phyloP scores from a whole-genome alignment of 1,140 invertebrate genomes.

The Chelonus insularis region DNA sequence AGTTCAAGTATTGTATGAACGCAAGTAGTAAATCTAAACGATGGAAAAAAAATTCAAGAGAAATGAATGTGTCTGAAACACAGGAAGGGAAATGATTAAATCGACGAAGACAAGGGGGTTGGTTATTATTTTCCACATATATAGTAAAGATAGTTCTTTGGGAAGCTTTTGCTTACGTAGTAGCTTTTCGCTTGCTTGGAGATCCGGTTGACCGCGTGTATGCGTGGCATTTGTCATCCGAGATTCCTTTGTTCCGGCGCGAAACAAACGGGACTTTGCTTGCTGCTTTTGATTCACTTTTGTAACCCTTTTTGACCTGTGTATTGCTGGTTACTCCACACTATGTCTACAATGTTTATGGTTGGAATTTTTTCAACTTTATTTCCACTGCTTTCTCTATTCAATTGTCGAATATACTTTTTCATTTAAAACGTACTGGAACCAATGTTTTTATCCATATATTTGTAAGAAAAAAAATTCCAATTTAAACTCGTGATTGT shows the following conservation, averaged over 20 bases:
- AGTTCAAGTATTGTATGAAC: too few species aligned
- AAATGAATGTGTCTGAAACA: too few species aligned
- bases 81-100: not conserved
- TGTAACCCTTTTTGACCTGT: not conserved
- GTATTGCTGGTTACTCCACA: not conserved
- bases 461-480: too few species aligned
- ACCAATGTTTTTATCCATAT: too few species aligned
- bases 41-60: too few species aligned
- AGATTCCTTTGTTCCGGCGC: conserved; percentile 42
- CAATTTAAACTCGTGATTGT: too few species aligned
- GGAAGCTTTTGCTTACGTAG: conserved; percentile 1
- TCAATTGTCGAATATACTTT: too few species aligned
- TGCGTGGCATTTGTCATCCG: conserved; percentile 44
- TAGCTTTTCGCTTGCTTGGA: conserved; percentile 18
- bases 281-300: not conserved
- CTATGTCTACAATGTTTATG: not conserved
- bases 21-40: too few species aligned
- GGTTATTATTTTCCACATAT: not conserved
- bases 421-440: too few species aligned
- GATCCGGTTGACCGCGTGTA: conserved; percentile 43
- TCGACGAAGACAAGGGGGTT: conserved; percentile 2
- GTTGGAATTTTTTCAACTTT: not conserved
- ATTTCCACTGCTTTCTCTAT: too few species aligned
- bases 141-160: not conserved
- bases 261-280: conserved; percentile 34